Base-by-base conservation (phyloP, 2,113 vertebrate species). In the Dicerorhinus sumatrensis region DNA sequence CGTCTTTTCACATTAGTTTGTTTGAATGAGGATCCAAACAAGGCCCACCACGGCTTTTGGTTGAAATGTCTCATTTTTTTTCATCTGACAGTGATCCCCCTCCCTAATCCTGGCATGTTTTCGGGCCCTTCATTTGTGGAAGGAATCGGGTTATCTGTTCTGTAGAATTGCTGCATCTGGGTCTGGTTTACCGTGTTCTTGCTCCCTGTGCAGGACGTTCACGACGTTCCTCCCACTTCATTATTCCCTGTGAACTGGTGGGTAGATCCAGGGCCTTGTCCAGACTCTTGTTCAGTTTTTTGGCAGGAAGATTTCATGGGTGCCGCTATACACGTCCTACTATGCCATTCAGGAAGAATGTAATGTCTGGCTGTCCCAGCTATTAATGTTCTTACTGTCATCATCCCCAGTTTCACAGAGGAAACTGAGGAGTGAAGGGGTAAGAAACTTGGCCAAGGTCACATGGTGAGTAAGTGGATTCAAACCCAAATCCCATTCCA, bases 291-390 rank as follows among this genome's bases (percentile, higher is more conserved):
- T n/a, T 75, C 25, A 48, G 9, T 14, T 36, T 92, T 56, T 21
- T 60, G 69, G 62, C 33, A 48, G 70, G 76, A 83, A 91, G 46
- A 46, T 20, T 36, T 51, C 81, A 20, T 0, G 0, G 77, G 54
- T 11, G n/a, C 56, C n/a, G 29, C 62, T 72, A 2, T 17, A 14
- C 20, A 1, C 0, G 6, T 20, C 25, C 13, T 2, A 27, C 1
- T 42, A 31, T 20, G 20, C 29, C 70, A 4, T n/a, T 81, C 46
- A 27, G 62, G 67, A 58, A 51, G 48, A 77, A 65, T 14, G n/a
- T 58, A 2, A 36, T 2, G 33, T 58, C 60, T 77, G 67, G 33
- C 36, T 80, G 70, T 29, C 33, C 46, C 39, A 63, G 8, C 17
- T 23, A 31, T 12, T 48, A 54, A 20, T 9, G 16, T 29, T 85